These are phyloP conservation scores for Phainopepla nitens DNA, from an alignment of 2,113 vertebrate species.

Conservation along the genomic window DNA sequence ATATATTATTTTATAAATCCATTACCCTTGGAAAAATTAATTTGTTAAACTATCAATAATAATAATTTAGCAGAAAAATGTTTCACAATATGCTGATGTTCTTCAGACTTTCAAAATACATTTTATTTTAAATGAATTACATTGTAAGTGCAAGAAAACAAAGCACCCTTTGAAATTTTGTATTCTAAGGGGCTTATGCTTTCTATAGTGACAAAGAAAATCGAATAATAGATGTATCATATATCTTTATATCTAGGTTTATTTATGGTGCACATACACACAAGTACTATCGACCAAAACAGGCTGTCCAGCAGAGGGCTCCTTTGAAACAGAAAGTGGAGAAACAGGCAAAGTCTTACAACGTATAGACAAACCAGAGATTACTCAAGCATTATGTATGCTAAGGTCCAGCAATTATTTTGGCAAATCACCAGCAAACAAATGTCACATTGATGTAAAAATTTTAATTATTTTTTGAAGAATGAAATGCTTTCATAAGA, in stretches of 20 bases:
- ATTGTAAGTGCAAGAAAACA: slow-evolving; percentile 25
- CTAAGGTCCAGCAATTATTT: neutral
- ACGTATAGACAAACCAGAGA: slow-evolving; percentile 44
- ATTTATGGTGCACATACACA: neutral
- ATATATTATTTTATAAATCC: slow-evolving; percentile 54
- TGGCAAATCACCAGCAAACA: neutral
- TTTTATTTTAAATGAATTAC: slow-evolving; percentile 54
- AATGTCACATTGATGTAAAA: neutral
- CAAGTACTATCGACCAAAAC: neutral
- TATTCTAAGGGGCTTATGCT: neutral
- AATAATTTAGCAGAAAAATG: slow-evolving; percentile 62
- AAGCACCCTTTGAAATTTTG: slow-evolving; percentile 22
- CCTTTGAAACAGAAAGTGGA: slow-evolving; percentile 76
- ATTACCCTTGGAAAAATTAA: slow-evolving; percentile 64
- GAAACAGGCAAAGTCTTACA: slow-evolving; percentile 39
- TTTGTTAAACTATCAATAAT: slow-evolving; percentile 65
- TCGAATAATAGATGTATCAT: neutral
- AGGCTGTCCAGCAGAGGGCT: slow-evolving; percentile 79
- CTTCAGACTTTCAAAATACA: slow-evolving; percentile 41
- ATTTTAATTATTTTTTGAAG: neutral
- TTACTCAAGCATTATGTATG: neutral
- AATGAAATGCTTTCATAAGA: neutral
- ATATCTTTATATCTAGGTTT: neutral
- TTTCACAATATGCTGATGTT: neutral
- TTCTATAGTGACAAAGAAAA: slow-evolving; percentile 25